phyloP scores from a whole-genome alignment of 2,113 vertebrate species.

The Coreoperca whiteheadi region DNA sequence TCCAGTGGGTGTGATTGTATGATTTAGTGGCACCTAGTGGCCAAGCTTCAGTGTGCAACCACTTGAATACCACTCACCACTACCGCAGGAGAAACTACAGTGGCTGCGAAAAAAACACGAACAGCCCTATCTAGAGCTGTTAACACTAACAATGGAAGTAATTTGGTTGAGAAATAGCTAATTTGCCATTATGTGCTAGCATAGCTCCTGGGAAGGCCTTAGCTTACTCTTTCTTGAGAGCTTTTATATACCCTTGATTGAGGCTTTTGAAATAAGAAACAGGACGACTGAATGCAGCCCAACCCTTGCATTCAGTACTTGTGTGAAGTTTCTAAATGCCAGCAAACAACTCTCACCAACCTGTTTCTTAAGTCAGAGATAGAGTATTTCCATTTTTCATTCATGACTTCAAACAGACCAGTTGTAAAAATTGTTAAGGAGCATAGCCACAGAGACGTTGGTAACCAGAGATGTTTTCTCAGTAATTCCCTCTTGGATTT shows the following conservation, averaged over 20 bases:
- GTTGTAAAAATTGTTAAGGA: slow-evolving; percentile 74
- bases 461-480: slow-evolving; percentile 84
- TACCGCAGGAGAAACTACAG: too few species aligned
- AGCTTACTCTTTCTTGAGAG: background rate
- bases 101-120: too few species aligned
- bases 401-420: slow-evolving; percentile 81
- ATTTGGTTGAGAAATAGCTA: background rate
- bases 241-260: slow-evolving; percentile 1
- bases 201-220: background rate
- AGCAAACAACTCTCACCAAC: slow-evolving; percentile 62
- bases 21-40: too few species aligned
- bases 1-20: too few species aligned
- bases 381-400: slow-evolving; percentile 83
- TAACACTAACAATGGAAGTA: background rate
- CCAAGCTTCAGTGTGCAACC: too few species aligned
- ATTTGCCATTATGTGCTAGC: background rate
- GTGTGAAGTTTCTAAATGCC: slow-evolving; percentile 72
- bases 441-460: slow-evolving; percentile 71
- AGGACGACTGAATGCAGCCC: slow-evolving; percentile 22
- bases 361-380: slow-evolving; percentile 60
- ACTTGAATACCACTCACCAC: too few species aligned
- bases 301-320: slow-evolving; percentile 60
- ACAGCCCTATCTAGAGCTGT: too few species aligned
- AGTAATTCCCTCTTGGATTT: slow-evolving; percentile 71
- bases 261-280: slow-evolving; percentile 40